Base-by-base conservation (phyloP, 2,888 invertebrate species). In the Calliopum simillimum region DNA sequence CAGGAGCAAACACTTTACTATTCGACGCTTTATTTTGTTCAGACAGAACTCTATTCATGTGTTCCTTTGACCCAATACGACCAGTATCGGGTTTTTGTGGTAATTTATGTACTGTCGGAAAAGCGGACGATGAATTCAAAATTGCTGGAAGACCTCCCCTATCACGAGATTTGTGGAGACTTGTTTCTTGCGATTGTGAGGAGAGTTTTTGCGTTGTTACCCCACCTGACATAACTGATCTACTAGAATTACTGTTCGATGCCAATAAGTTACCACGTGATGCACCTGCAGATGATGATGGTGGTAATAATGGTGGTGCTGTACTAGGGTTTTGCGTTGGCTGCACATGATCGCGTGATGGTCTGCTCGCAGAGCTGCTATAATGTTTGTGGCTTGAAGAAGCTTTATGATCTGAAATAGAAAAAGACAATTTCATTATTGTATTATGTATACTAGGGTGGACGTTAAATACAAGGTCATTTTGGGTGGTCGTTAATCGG, bases 131-230 rank as follows among this genome's bases (percentile, higher is more conserved):
- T 16, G 76, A 69, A 44, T 73, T 76, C 5, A 78, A 70, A 13
- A 78, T 77, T 63, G 73, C 70, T 14, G 75, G 65, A 51, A 77
- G 59, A 59, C 66, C 74, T 44, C 71, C 41, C 53, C 71, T 73
- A 33, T 77, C 77, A 55, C 84, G 81, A 33, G 84, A 76, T 58
- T 85, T 85, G 67, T 85, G 85, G 69, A 84, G 85, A 73, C 82
- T 84, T 58, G 81, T 78, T 62, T 80, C 81, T 43, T 77, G 76
- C 0, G 72, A 56, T 69, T 77, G 77, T 1, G 73, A 69, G 6
- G 73, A 68, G 55, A 74, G 73, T 68, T 74, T 64, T 63, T 76
- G 76, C 41, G 75, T 71, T 63, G 71, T 64, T 70, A 43, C 53
- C 2, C 63, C 59, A 59, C 59, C 19, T 16, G 65, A 43, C 25